These are phyloP conservation scores for Empidonax traillii DNA, from an alignment of 2,113 vertebrate species.

Conservation along the genomic window DNA sequence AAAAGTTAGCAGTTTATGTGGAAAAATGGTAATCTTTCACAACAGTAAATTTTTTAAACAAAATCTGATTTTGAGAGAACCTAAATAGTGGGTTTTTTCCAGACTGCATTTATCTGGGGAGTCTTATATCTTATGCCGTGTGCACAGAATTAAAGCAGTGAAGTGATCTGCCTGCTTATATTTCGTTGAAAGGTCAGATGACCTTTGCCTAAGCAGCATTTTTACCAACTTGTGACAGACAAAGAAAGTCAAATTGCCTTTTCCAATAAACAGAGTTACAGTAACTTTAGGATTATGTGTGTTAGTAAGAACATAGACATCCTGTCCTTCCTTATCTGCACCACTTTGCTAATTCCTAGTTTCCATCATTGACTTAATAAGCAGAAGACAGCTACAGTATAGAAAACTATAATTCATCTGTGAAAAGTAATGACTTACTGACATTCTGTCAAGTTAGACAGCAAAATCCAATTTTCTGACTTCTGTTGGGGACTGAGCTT, in stretches of 20 bases:
- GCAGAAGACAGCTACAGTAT: background rate
- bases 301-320: background rate
- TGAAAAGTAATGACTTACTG: background rate
- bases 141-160: background rate
- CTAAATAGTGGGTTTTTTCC: background rate
- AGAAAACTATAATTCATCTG: background rate
- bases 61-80: background rate
- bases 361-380: background rate
- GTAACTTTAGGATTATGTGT: background rate
- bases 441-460: background rate
- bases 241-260: background rate
- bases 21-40: background rate
- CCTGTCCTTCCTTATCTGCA: background rate
- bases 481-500: background rate
- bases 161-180: background rate
- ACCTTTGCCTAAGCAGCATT: background rate
- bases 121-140: background rate
- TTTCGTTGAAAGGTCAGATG: background rate
- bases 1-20: background rate
- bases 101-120: background rate
- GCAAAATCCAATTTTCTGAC: background rate
- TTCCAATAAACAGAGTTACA: background rate
- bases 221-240: background rate
- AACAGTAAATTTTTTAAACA: background rate
- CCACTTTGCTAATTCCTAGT: background rate